Evolutionary conservation across 2,797 vertebrate genomes (phyloP), one percentile per base, ranked within the genome.

Genomic region (Nannoperca australis): DNA sequence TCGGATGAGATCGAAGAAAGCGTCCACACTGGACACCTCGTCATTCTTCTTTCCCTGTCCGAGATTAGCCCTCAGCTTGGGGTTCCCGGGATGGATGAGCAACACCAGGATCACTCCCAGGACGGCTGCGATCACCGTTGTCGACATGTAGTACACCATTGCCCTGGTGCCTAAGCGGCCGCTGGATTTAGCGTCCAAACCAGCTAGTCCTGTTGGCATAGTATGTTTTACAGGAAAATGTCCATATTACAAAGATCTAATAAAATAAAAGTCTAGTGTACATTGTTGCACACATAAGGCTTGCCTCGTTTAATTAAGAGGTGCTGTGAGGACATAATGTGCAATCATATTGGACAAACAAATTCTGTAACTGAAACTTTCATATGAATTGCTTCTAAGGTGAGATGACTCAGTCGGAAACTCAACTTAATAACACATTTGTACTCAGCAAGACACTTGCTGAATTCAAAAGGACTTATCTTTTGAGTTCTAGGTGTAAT

Each of bases 141-240:
- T 99, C 0, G 97, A 95, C 97, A 99, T 99, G 89, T 99, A 99
- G 89, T 99, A 99, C 14, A 99, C 93, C 97, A 99, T 99, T 67
- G 98, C 98, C 89, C 98, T 96, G 2, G 97, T 97, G 65, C 98
- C 98, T 24, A 99, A 62, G 36, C 97, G 98, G 1, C 98, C 97
- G 24, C 98, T 99, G 79, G 97, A 97, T 92, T 99, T 99, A 73
- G 98, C 97, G 85, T 99, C 98, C 91, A 99, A 93, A 65, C 98
- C 97, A 7, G 98, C 96, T 22, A 99, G 92, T 71, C 98, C 98
- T 99, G 81, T 70, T 34, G 69, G 36, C n/a, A 68, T 4, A 53
- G 30, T 11, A 50, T 44, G 51, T 60, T 60, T 84, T 22, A 62
- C 4, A 59, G 20, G 3, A 42, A 47, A 64, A n/a, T 42, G 32